phyloP scores from a whole-genome alignment of 2,113 vertebrate species.

The Leptocoma aspasia region DNA sequence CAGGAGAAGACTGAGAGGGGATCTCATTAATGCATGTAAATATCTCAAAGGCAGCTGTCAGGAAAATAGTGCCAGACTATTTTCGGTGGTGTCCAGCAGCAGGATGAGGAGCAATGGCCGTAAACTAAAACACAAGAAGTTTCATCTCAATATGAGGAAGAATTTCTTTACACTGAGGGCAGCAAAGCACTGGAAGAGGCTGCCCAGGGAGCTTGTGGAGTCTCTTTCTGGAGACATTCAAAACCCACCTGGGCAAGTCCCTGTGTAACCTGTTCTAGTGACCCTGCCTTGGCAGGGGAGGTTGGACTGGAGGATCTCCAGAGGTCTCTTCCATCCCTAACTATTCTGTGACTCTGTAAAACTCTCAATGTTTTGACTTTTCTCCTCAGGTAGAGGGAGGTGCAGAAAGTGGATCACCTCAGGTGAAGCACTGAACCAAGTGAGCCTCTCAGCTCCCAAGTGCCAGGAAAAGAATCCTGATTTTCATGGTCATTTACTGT shows the following conservation, averaged over 20 bases:
- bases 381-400: not conserved
- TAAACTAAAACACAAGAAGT: not conserved
- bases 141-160: not conserved
- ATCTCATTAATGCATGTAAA: not conserved
- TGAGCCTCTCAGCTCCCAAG: not conserved
- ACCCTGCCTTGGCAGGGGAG: not conserved
- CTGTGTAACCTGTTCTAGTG: not conserved
- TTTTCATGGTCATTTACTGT: not conserved
- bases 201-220: not conserved
- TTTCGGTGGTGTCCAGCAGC: not conserved
- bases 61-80: not conserved
- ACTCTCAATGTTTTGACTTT: not conserved
- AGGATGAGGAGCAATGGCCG: not conserved
- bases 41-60: not conserved
- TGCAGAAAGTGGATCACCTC: not conserved
- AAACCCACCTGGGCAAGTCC: not conserved
- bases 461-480: not conserved
- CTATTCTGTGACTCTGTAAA: not conserved
- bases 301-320: not conserved
- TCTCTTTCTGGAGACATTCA: not conserved
- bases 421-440: not conserved
- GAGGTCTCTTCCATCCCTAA: not conserved
- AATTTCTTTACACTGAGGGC: not conserved
- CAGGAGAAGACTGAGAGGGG: not conserved
- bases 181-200: not conserved